A percentile compares a stretch with the other conserved stretches of the same genome.
Conservation (phyloP, 2,113 vertebrate genomes). For the Pristiophorus japonicus region DNA sequence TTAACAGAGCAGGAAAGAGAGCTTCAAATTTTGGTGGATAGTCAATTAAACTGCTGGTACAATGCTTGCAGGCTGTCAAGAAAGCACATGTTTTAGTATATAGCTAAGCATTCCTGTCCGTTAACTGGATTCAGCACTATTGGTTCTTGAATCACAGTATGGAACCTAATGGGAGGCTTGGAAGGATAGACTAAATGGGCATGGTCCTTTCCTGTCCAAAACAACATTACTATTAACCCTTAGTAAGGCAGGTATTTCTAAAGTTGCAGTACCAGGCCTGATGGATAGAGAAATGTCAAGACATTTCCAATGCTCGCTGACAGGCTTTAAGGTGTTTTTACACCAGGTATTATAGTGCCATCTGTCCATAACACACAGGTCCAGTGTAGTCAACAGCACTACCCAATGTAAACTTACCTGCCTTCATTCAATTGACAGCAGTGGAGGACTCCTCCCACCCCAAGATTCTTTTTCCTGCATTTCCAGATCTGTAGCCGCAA, state of each 20-base stretch:
- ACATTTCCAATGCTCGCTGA: not conserved
- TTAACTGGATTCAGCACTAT: not conserved
- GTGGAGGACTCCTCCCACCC: too few species aligned
- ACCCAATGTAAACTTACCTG: not conserved
- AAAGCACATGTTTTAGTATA: not conserved
- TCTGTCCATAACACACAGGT: not conserved
- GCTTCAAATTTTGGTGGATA: not conserved
- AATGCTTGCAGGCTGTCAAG: not conserved
- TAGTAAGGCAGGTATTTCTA: not conserved
- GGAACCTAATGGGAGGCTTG: not conserved
- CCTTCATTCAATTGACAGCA: not conserved
- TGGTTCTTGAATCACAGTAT: not conserved
- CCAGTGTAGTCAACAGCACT: not conserved
- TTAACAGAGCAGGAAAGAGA: not conserved
- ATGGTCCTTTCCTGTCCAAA: not conserved
- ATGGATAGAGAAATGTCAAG: not conserved
- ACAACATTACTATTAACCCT: not conserved
- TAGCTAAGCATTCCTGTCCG: not conserved
- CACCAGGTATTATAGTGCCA: not conserved
- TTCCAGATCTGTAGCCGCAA: not conserved
- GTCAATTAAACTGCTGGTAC: not conserved
- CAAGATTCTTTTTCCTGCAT: not conserved
- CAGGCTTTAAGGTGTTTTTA: not conserved
- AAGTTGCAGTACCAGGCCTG: not conserved
- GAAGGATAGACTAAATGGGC: not conserved